Base-by-base conservation (phyloP, 2,113 vertebrate species). In the Phodopus roborovskii region DNA sequence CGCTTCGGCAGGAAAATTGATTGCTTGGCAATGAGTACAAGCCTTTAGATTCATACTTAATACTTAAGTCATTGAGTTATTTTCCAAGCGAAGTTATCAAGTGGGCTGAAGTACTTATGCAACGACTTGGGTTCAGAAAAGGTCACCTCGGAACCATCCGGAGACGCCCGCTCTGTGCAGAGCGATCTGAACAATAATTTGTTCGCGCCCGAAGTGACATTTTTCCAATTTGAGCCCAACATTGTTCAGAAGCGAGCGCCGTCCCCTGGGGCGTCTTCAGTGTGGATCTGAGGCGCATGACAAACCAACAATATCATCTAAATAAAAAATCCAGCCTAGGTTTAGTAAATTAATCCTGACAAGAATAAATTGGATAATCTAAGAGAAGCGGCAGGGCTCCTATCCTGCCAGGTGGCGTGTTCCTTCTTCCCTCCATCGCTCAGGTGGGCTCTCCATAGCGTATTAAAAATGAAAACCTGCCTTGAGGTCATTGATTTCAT, bases 141-240 rank as follows among this genome's bases (percentile, higher is more conserved):
- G 91, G 89, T 87, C 92, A 93, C 53, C 19, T 62, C 24, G 1
- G 28, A 94, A 79, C 60, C 58, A 50, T 30, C 66, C 70, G 2
- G 62, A 94, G 87, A 93, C 22, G 56, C n/a, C n/a, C 7, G 74
- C 66, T 70, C 66, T 42, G 22, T 4, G 17, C 2, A 2, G 68
- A 75, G 53, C 2, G 1, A 75, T 66, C 81, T 0, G 4, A 58
- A 70, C 78, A 53, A 85, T 91, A 81, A 97, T 95, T 96, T 96
- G 74, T 95, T 97, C 96, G 86, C 28, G 7, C 79, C 83, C 94
- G 75, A 90, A 88, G 84, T 94, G 79, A 94, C 95, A 86, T 94
- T 96, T 97, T 97, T 97, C 97, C 97, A 95, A 88, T 97, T 96
- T 96, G 95, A 96, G 88, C 71, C 91, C 74, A 89, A 24, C 95